Evolutionary conservation across 2,888 invertebrate species (phyloP).

Genomic region (Unio delphinus): DNA sequence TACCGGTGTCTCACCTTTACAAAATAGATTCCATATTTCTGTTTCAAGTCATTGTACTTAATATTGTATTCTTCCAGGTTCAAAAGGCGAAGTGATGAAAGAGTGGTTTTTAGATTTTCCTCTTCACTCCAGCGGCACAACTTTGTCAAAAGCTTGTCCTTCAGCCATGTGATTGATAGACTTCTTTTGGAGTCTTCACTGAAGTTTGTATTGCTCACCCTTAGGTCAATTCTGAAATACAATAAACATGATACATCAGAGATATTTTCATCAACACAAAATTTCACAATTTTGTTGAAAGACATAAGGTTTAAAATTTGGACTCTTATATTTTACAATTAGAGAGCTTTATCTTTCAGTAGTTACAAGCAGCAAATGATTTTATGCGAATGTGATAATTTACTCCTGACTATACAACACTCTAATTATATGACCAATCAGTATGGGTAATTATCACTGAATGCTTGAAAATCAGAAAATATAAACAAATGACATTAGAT

Average conservation of each 20-base stretch:
- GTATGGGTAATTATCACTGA: too few relatives aligned
- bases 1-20: conserved; percentile 75
- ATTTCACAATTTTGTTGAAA: too few relatives aligned
- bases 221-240: conserved; percentile 23
- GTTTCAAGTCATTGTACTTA: conserved; percentile 83
- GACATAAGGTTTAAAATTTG: too few relatives aligned
- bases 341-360: too few relatives aligned
- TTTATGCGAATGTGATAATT: too few relatives aligned
- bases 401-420: too few relatives aligned
- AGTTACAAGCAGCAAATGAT: too few relatives aligned
- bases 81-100: conserved; percentile 79
- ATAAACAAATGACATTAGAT: too few relatives aligned
- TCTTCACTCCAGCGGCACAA: conserved; percentile 62
- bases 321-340: too few relatives aligned
- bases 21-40: conserved; percentile 83
- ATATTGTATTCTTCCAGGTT: conserved; percentile 80
- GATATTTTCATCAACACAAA: too few relatives aligned
- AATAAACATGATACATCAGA: background rate
- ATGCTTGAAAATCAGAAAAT: too few relatives aligned
- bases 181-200: conserved; percentile 27
- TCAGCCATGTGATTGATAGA: conserved; percentile 58
- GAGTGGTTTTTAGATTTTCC: conserved; percentile 51
- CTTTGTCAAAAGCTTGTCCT: conserved; percentile 56
- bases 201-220: conserved; percentile 14
- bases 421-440: too few relatives aligned